Conservation (phyloP, 2,797 vertebrate genomes). For the Mycteria americana region DNA sequence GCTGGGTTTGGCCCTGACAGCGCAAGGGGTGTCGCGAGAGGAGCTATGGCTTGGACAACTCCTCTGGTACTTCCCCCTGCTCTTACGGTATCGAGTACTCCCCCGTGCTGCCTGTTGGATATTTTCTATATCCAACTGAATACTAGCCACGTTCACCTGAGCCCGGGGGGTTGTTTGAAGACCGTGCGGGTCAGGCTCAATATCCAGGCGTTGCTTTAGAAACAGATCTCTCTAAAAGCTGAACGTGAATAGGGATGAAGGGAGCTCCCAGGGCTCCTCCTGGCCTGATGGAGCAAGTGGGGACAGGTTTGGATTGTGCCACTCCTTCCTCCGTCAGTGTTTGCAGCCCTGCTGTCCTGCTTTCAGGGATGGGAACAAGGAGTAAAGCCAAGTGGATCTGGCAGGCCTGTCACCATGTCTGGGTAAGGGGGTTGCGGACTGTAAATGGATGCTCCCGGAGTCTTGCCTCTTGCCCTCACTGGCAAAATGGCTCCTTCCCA, state of each 20-base stretch:
- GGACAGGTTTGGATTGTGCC: not conserved
- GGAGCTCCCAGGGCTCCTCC: not conserved
- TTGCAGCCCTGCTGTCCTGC: not conserved
- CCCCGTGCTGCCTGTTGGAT: not conserved
- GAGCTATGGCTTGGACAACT: not conserved
- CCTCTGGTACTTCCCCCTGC: not conserved
- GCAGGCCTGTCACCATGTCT: not conserved
- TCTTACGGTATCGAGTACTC: not conserved
- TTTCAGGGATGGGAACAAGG: not conserved
- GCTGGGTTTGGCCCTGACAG: not conserved
- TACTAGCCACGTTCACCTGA: accelerated
- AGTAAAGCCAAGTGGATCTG: not conserved
- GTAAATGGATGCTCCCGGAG: not conserved
- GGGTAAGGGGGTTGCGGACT: not conserved
- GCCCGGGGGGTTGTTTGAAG: not conserved
- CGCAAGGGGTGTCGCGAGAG: not conserved
- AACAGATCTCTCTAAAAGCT: not conserved
- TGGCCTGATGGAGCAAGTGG: not conserved
- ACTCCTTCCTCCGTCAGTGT: accelerated
- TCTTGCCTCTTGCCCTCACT: not conserved
- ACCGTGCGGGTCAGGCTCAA: not conserved
- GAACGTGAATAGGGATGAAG: not conserved
- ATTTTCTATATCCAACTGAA: not conserved
- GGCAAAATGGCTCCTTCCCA: not conserved
- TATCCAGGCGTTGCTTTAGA: not conserved